A percentile compares a stretch with the other conserved stretches of the same genome.
Conservation (phyloP, 2,888 invertebrate genomes). For the Lampropteryx suffumata region DNA sequence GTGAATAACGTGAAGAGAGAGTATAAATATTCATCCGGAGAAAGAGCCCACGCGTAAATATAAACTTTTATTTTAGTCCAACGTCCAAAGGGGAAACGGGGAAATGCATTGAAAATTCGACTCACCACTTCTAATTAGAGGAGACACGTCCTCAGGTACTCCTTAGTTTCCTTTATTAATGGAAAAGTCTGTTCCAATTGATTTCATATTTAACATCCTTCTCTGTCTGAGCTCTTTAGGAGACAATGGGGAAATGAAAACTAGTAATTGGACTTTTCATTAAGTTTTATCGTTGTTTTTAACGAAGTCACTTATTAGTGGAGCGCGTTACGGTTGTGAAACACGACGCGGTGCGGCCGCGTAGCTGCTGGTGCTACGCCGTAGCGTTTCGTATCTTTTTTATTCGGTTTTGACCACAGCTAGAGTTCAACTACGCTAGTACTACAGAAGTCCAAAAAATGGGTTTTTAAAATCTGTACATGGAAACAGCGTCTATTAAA, state of each 20-base stretch:
- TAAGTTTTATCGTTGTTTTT: conserved; percentile 24
- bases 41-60: conserved; percentile 73
- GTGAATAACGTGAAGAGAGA: conserved; percentile 67
- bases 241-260: conserved; percentile 28
- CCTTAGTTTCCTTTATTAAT: conserved; percentile 69
- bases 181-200: conserved; percentile 72
- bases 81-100: conserved; percentile 64
- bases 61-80: conserved; percentile 78
- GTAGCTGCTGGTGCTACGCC: conserved; percentile 28
- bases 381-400: conserved; percentile 21
- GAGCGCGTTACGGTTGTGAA: conserved; percentile 8
- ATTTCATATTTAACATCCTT: conserved; percentile 71
- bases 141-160: conserved; percentile 69
- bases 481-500: too few relatives aligned
- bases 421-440: too few relatives aligned
- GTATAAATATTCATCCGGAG: conserved; percentile 78
- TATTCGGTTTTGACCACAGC: not conserved
- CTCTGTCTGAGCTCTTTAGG: conserved; percentile 33
- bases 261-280: conserved; percentile 27
- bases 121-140: conserved; percentile 77
- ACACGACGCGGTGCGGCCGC: conserved; percentile 2
- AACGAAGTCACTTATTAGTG: conserved; percentile 30
- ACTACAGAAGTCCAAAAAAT: not conserved
- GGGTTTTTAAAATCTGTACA: not conserved
- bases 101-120: conserved; percentile 78